Conservation (phyloP, 2,113 vertebrate genomes). For the Epinephelus cyanopodus region DNA sequence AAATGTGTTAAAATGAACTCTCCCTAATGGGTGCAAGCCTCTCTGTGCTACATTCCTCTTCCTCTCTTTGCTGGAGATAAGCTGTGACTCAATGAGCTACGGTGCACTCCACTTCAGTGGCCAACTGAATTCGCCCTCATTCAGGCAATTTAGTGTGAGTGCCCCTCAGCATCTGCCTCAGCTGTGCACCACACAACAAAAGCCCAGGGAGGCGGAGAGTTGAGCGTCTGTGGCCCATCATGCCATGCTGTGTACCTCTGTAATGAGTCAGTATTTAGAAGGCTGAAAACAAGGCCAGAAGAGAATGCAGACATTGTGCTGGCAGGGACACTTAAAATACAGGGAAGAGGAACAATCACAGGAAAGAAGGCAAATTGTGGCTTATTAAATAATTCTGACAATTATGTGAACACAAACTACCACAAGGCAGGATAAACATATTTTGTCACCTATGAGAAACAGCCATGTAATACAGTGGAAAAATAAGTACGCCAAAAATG, state of each 20-base stretch:
- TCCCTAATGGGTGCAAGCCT: conserved; percentile 45
- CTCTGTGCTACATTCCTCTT: conserved; percentile 43
- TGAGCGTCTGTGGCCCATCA: conserved; percentile 70
- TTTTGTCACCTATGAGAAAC: conserved; percentile 10
- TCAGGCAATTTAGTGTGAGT: conserved; percentile 79
- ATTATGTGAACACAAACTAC: conserved; percentile 13
- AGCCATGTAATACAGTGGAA: conserved; percentile 24
- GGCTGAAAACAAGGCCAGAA: conserved; percentile 52
- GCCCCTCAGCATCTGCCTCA: conserved; percentile 82
- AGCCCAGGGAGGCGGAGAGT: conserved; percentile 66
- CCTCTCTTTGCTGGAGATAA: conserved; percentile 59
- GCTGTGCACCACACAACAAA: conserved; percentile 76
- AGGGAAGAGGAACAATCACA: neutral
- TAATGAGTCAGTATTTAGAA: conserved; percentile 76
- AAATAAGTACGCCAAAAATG: conserved; percentile 18
- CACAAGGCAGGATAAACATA: conserved; percentile 23
- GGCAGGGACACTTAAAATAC: conserved; percentile 25
- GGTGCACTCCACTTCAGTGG: conserved; percentile 65
- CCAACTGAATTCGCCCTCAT: conserved; percentile 73
- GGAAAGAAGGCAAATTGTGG: conserved; percentile 20
- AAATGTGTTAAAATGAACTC: conserved; percentile 37
- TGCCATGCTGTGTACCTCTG: conserved; percentile 59
- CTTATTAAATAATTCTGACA: conserved; percentile 15
- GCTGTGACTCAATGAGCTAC: conserved; percentile 65
- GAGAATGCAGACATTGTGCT: conserved; percentile 48